Conservation (phyloP, 2,888 invertebrate genomes). For the Apamea anceps region DNA sequence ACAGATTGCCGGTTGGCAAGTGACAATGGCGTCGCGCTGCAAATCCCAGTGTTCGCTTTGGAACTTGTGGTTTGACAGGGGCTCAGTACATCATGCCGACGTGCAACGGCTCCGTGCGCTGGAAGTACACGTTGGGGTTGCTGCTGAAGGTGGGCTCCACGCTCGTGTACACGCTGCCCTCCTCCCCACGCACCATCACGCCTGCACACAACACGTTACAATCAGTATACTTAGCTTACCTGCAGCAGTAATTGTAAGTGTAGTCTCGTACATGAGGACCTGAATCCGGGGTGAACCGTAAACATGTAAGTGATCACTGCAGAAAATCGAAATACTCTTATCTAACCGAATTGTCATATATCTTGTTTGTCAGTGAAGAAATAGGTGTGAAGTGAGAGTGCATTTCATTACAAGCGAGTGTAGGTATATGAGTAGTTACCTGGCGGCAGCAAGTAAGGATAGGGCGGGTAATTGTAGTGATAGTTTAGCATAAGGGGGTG, state of each 20-base stretch:
- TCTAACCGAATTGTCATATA: background rate
- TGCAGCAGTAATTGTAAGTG: background rate
- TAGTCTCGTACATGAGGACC: conserved; percentile 32
- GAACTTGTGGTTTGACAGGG: conserved; percentile 89
- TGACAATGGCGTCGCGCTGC: conserved; percentile 77
- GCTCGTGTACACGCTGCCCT: conserved; percentile 96
- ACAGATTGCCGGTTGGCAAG: conserved; percentile 65
- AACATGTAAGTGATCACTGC: conserved; percentile 5
- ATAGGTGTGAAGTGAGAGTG: conserved; percentile 40
- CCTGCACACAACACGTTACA: conserved; percentile 85
- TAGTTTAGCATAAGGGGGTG: conserved; percentile 87
- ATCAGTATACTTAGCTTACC: conserved; percentile 42
- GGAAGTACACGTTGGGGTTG: conserved; percentile 97
- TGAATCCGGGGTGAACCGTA: conserved; percentile 11
- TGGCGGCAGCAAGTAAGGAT: conserved; percentile 88
- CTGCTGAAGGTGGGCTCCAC: conserved; percentile 96
- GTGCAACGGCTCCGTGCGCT: conserved; percentile 94
- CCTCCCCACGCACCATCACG: conserved; percentile 94
- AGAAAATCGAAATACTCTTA: conserved; percentile 18
- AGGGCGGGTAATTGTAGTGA: conserved; percentile 87
- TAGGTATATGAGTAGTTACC: conserved; percentile 78
- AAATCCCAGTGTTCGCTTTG: conserved; percentile 86
- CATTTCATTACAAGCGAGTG: conserved; percentile 62
- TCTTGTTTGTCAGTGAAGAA: background rate
- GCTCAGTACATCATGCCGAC: conserved; percentile 96